Evolutionary conservation across 2,113 vertebrate species (phyloP), one percentile per base, ranked within the genome.

Genomic region (Mesoclemmys tuberculata): DNA sequence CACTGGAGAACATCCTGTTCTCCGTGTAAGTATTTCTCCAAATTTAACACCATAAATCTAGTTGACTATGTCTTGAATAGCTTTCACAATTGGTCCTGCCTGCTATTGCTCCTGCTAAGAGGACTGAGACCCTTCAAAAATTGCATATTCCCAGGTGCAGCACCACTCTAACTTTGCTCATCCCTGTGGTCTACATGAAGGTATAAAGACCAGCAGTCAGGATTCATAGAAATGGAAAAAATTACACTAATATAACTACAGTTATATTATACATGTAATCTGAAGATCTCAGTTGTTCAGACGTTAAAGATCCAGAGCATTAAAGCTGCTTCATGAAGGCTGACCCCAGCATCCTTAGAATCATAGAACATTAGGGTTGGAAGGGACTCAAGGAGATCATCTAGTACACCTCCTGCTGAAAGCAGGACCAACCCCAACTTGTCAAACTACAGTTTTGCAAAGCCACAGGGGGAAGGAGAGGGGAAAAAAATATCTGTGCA

Each of bases 101-200:
- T 71, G 85, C 11, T 83, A 2, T 22, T 4, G 58, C 77, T 81
- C 27, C 54, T 80, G 38, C 48, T 29, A 2, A 11, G 19, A 55
- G 64, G 22, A 77, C 21, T 16, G 1, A 4, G 55, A 84, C 61
- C 13, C 18, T 77, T 10, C 22, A 5, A 18, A 22, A 90, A 46
- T 56, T 41, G 31, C 18, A 22, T 38, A 4, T 6, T 10, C 55
- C 14, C 1, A 80, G 4, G 12, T 3, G 9, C n/a, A 19, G 6
- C 0, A 8, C 0, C 29, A 18, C 18, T 68, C 24, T 2, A 4
- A 68, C 6, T 81, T 41, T 8, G 9, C 44, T 82, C 49, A 10
- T 80, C 16, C 16, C 38, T n/a, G 9, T 24, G 22, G 9, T 10
- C 80, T 55, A 38, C 3, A 46, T 21, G 0, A 22, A 0, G 24